Evolutionary conservation across 2,113 vertebrate species (phyloP), one percentile per base, ranked within the genome.

Genomic region (Notothenia coriiceps): DNA sequence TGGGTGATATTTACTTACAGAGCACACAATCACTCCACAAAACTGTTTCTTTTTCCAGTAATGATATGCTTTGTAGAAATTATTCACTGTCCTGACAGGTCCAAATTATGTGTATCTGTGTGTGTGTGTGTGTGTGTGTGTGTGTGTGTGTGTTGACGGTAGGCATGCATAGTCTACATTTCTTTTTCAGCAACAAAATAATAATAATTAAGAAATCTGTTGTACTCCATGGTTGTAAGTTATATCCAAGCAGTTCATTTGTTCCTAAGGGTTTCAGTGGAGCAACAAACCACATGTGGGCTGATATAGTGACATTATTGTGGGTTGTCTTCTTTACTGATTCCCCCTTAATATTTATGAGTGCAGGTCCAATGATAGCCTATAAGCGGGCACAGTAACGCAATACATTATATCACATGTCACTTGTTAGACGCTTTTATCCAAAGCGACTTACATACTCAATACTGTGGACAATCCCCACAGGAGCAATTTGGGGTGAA

Each of bases 1-100:
- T 93, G 90, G 93, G 85, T 86, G 86, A 91, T 91, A 93, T 94
- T 93, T 93, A 94, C 90, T 92, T 89, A 88, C 81, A 85, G 87
- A 86, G 86, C 88, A 86, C 85, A 90, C 91, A 87, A 81, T 89
- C 88, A 86, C 70, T 93, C 79, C 71, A 80, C 83, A 74, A 92
- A 89, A 90, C 55, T 10, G 77, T 77, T 59, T 79, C 69, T 81
- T 62, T 89, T 69, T 52, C 40, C 56, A 47, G 85, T 90, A 93
- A 91, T 90, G 78, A 89, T 89, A 80, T 82, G 74, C 81, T 91
- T 89, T 92, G 81, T 82, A 78, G 72, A 82, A 86, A 91, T 88
- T 35, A 89, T 91, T 92, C 88, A 87, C 82, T 79, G 78, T 75
- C 72, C 35, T 90, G 88, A 88, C 86, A 79, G 70, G 76, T 79